These are phyloP conservation scores for Arrhamphus sclerolepis DNA, from an alignment of 2,797 vertebrate genomes.

Conservation along the genomic window DNA sequence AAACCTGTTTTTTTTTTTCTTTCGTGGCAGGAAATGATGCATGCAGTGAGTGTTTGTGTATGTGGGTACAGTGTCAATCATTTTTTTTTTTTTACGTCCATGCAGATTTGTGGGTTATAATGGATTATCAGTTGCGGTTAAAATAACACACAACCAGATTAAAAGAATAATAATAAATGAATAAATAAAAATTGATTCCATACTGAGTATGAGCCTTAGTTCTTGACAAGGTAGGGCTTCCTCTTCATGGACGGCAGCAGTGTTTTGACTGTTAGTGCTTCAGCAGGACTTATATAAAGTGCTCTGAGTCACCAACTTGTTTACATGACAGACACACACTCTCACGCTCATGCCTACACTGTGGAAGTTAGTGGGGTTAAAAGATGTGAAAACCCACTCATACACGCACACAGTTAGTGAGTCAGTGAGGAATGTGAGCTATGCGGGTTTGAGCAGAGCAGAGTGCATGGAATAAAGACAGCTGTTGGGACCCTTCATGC, in stretches of 20 bases:
- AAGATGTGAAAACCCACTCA: conserved; percentile 26
- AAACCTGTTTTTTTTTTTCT: conserved; percentile 71
- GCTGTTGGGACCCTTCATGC: conserved; percentile 70
- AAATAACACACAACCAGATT: neutral
- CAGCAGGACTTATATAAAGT: conserved; percentile 49
- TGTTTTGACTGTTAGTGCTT: conserved; percentile 41
- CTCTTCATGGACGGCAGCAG: neutral
- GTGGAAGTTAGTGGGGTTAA: conserved; percentile 15
- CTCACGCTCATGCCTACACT: neutral
- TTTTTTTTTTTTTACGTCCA: conserved; percentile 32
- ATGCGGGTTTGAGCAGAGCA: conserved; percentile 58
- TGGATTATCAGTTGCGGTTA: neutral
- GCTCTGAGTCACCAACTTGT: conserved; percentile 57
- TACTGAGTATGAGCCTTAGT: neutral
- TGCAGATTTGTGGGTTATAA: conserved; percentile 16
- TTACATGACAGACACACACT: conserved; percentile 42
- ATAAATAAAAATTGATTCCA: neutral
- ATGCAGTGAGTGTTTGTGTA: conserved; percentile 33
- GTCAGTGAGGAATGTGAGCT: conserved; percentile 74
- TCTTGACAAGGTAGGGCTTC: neutral
- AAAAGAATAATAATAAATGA: neutral
- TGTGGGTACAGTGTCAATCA: conserved; percentile 24
- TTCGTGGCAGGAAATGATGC: conserved; percentile 69
- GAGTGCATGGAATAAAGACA: conserved; percentile 51
- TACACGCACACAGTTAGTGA: conserved; percentile 56